Evolutionary conservation across 1,140 invertebrate species (phyloP), one percentile per base, ranked within the genome.

Genomic region (Zaprionus tsacasi): DNA sequence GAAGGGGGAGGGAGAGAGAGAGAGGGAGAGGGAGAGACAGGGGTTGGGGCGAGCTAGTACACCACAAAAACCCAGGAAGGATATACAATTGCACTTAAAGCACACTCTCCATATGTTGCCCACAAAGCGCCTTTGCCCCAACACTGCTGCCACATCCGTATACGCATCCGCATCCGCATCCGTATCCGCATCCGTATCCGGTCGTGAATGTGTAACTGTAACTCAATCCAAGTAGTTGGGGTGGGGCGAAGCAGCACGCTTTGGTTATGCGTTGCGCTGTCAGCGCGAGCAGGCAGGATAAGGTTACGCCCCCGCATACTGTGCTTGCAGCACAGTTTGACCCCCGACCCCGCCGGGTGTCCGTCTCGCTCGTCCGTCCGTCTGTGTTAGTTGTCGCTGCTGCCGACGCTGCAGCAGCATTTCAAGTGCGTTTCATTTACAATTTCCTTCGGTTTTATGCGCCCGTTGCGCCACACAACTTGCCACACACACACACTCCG

Each of bases 361-460:
- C 30, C 33, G 55, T 12, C n/a, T 40, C 17, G 12, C 17, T 6
- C 36, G 58, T 30, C 17, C 36, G 58, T 30, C 17, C n/a, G 55
- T 57, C 27, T 67, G 64, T 43, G 40, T 45, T 36, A 59, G 70
- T 66, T 52, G 48, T 58, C 27, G 27, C 6, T 12, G 60, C 33
- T 64, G 59, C 55, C n/a, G 63, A 25, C 50, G 38, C 33, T 50
- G 70, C 74, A 70, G 75, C 63, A 87, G 82, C 82, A 82, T 79
- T 87, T 87, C 79, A 87, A 87, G 83, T 87, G 83, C 82, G 82
- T 87, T 82, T 87, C 82, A 88, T 87, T 87, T 87, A 87, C 82
- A 86, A 86, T 87, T 87, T 88, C 82, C 82, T 85, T 81, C 61
- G 78, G 63, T 76, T 74, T 87, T 79, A 87, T 87, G 79, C 76